Percentiles rank a stretch among this genome's conserved stretches.
Conservation (phyloP, 2,797 vertebrate genomes). For the Sebastolobus altivelis region DNA sequence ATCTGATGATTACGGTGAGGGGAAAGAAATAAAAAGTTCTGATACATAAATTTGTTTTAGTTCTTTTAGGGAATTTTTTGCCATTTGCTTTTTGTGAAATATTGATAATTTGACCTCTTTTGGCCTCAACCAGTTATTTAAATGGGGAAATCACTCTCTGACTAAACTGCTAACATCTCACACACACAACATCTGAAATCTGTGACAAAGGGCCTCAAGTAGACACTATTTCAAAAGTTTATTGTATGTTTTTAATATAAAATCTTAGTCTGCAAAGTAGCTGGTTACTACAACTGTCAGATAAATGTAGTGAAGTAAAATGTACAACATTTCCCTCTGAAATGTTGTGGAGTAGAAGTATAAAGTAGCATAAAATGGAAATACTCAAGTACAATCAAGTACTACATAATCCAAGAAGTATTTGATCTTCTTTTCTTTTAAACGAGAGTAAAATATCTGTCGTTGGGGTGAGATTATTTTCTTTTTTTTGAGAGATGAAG, state of each 20-base stretch:
- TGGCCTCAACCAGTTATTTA: not conserved
- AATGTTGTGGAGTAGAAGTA: not conserved
- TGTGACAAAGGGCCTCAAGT: not conserved
- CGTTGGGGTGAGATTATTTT: not conserved
- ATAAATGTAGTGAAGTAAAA: not conserved
- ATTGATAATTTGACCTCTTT: not conserved
- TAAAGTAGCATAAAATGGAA: not conserved
- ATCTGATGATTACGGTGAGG: too few species aligned
- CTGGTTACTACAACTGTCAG: not conserved
- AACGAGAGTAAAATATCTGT: not conserved
- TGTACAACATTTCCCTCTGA: not conserved
- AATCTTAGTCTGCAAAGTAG: not conserved
- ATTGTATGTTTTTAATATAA: not conserved
- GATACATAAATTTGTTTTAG: too few species aligned
- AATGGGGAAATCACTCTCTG: not conserved
- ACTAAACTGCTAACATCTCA: not conserved
- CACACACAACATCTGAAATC: not conserved
- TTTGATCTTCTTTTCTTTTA: not conserved
- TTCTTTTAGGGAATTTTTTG: not conserved
- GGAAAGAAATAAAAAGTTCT: too few species aligned
- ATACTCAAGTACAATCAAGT: not conserved
- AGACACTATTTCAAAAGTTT: not conserved
- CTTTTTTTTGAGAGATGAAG: not conserved
- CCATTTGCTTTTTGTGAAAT: not conserved
- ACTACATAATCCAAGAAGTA: not conserved